Evolutionary conservation across 2,888 invertebrate species (phyloP), one percentile per base, ranked within the genome.

Genomic region (Andrena marginata): DNA sequence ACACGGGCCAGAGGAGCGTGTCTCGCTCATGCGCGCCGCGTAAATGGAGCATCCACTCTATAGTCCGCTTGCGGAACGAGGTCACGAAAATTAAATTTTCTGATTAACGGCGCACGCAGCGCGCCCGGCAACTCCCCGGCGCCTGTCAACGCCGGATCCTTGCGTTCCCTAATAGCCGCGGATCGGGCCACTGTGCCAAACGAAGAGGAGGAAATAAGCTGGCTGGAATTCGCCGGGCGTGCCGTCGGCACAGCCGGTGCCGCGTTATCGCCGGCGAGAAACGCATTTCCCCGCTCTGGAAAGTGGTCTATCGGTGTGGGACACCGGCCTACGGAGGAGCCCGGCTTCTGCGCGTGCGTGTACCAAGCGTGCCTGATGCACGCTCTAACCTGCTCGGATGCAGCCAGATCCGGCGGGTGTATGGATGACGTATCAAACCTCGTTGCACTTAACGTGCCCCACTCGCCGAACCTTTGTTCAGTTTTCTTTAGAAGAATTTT

Each of bases 61-160:
- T 84, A 85, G 84, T 90, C 84, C 90, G 89, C 90, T 92, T 90
- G 88, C 87, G 91, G 89, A 94, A 93, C 93, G 92, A 90, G 93
- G 93, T 92, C 93, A 93, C 89, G 93, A 93, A 93, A 93, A 93
- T 93, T 93, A 92, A 92, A 93, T 93, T 93, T 93, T 92, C 91
- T 89, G 91, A 93, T 93, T 92, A 92, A 91, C 91, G 89, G 84
- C 87, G 89, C 87, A 82, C 85, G 83, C 84, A 89, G 56, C 87
- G 80, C 82, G 79, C 79, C 82, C 82, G 64, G 74, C 72, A 73
- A 70, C 73, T 65, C 73, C 60, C 82, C 62, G 51, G 74, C 71
- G 74, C 71, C 33, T 73, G 77, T 56, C 82, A 64, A n/a, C 68
- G 56, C 67, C 42, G 23, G 59, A 23, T 64, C 65, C 64, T 73